Conservation (phyloP, 2,888 invertebrate species). For the Lypha dubia region DNA sequence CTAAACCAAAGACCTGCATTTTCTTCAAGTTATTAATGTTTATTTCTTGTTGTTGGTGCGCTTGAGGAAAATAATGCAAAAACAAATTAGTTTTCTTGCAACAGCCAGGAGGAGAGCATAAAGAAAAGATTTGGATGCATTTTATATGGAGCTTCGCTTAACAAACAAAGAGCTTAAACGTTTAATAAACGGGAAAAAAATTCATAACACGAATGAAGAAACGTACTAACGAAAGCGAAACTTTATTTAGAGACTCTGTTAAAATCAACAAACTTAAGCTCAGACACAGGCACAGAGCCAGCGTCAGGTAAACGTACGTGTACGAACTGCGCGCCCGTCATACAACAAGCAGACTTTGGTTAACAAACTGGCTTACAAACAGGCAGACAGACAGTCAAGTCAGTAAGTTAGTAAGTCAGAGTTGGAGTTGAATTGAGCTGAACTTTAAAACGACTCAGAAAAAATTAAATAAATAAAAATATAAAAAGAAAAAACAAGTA, state of each 20-base stretch:
- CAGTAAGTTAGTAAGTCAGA: conserved; percentile 67
- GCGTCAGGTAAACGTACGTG: neutral
- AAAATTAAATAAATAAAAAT: too few relatives aligned
- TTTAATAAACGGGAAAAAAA: conserved; percentile 14
- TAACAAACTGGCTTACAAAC: conserved; percentile 10
- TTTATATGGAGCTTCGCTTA: conserved; percentile 25
- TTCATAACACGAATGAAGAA: conserved; percentile 38
- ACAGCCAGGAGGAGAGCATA: conserved; percentile 34
- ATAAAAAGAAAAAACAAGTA: conserved; percentile 31
- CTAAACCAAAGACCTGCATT: conserved; percentile 61
- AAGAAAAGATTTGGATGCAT: conserved; percentile 41
- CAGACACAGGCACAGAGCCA: conserved; percentile 1
- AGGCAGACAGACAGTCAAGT: conserved; percentile 8
- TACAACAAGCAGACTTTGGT: conserved; percentile 12
- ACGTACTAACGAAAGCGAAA: conserved; percentile 60
- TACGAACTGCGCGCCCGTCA: conserved; percentile 7
- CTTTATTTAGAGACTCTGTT: conserved; percentile 33
- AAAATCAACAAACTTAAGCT: conserved; percentile 32
- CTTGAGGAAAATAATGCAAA: conserved; percentile 13
- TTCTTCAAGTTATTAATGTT: conserved; percentile 39
- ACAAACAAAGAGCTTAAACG: conserved; percentile 43
- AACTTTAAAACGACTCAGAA: conserved; percentile 56
- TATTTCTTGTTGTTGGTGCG: conserved; percentile 23
- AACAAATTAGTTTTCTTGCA: conserved; percentile 42
- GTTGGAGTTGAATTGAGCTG: conserved; percentile 69